Base-by-base conservation (phyloP, 2,797 vertebrate species). In the Girardinus metallicus region DNA sequence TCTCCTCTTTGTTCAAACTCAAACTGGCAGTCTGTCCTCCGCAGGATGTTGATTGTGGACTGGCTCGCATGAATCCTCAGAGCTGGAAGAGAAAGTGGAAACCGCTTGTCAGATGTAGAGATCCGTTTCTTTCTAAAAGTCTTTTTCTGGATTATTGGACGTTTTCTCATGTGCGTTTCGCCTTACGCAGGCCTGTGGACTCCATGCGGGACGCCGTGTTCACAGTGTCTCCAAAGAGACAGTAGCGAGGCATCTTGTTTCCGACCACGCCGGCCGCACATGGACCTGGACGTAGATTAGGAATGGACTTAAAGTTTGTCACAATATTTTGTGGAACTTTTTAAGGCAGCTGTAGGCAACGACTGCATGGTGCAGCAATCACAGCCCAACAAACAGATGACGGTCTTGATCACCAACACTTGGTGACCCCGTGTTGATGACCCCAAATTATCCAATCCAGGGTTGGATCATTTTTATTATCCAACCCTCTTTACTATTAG, bases 221-320 rank as follows among this genome's bases (percentile, higher is more conserved):
- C 87, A 99, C 98, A 0, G 98, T 98, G 29, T 99, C 98, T 53
- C 98, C 98, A 78, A 99, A 99, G 10, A 99, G 95, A 88, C 98
- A 99, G 80, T 99, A 99, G 34, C 98, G 97, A 80, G 98, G 98
- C 98, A 99, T 99, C 93, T 99, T 99, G 91, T 98, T 97, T 49
- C 98, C 98, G 79, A 99, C 98, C 2, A 99, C 98, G 81, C 98
- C 98, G 26, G 98, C 98, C 0, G 98, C 98, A 92, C 98, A 99
- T 0, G 98, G 97, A 47, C 98, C 98, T 99, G 78, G 64, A 91
- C 43, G 85, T 21, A 7, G 10, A 70, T 70, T 1, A 70, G 11
- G 55, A 2, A 51, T 51, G 21, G 49, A 51, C 49, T 51, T 51
- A 51, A 51, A 51, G 49, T 51, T 23, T 51, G 23, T 2, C 21